These are phyloP conservation scores for Phasia obesa DNA, from an alignment of 2,888 invertebrate species.

Conservation along the genomic window DNA sequence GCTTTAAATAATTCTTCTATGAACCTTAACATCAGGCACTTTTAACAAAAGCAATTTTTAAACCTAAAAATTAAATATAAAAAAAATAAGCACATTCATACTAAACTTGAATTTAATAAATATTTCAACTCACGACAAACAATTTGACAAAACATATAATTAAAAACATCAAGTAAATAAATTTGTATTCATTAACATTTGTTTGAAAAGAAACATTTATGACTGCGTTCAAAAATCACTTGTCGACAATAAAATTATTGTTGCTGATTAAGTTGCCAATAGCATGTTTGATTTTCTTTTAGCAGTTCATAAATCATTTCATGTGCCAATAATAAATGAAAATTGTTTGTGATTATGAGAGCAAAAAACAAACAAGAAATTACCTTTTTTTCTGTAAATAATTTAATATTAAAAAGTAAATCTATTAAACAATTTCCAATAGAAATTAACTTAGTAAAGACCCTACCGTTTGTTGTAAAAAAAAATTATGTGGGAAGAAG, in stretches of 20 bases:
- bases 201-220: slow-evolving; percentile 31
- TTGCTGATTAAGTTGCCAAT: slow-evolving; percentile 52
- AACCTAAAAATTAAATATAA: not conserved
- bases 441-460: not conserved
- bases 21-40: too few relatives aligned
- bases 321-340: slow-evolving; percentile 24
- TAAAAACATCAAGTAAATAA: too few relatives aligned
- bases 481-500: too few relatives aligned
- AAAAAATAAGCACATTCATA: too few relatives aligned
- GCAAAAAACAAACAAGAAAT: not conserved
- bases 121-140: too few relatives aligned
- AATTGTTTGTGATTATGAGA: not conserved
- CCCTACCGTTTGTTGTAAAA: too few relatives aligned
- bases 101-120: too few relatives aligned
- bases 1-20: too few relatives aligned
- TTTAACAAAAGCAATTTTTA: too few relatives aligned
- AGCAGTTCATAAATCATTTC: slow-evolving; percentile 63
- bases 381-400: too few relatives aligned
- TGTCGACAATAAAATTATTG: slow-evolving; percentile 46
- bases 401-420: slow-evolving; percentile 11
- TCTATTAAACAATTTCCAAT: not conserved
- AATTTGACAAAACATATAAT: too few relatives aligned
- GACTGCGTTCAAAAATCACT: slow-evolving; percentile 24
- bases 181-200: too few relatives aligned
- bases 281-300: slow-evolving; percentile 44